Evolutionary conservation across 1,140 invertebrate genomes (phyloP).

Genomic region (Lepidurus apus): DNA sequence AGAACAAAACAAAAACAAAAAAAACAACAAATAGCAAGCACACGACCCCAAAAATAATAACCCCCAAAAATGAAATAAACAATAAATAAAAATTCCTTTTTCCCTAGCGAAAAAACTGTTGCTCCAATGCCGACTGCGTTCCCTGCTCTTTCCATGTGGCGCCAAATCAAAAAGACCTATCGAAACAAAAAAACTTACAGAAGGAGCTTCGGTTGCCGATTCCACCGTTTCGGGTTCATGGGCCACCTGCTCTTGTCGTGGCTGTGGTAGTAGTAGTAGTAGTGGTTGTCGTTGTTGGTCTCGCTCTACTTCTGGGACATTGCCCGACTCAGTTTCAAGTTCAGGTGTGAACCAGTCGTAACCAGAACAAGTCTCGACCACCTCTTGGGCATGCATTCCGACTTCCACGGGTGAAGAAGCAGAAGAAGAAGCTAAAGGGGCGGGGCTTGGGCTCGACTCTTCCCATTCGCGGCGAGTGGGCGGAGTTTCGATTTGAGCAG

Average conservation of each 20-base stretch:
- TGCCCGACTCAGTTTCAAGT: slow-evolving; percentile 14
- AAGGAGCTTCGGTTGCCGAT: background rate
- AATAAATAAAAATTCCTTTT: background rate
- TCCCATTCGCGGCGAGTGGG: background rate
- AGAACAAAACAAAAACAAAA: background rate
- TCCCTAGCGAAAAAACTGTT: background rate
- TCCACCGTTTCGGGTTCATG: background rate
- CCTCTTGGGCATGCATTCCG: slow-evolving; percentile 24
- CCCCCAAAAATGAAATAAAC: background rate
- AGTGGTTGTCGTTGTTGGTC: background rate
- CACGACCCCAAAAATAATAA: background rate
- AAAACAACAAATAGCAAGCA: slow-evolving; percentile 5
- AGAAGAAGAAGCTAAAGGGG: background rate
- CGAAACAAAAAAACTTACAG: slow-evolving; percentile 12
- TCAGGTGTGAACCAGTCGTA: slow-evolving; percentile 1
- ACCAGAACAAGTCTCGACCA: slow-evolving; percentile 39
- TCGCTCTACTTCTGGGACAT: slow-evolving; percentile 17
- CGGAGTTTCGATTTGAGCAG: background rate
- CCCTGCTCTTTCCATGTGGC: too few relatives aligned
- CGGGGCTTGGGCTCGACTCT: background rate
- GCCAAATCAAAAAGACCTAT: background rate
- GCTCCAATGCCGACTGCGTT: background rate
- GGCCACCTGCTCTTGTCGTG: background rate
- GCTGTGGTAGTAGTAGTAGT: background rate
- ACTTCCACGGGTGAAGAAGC: background rate